Evolutionary conservation across 2,797 vertebrate genomes (phyloP).

Genomic region (Sebastes nivosus): DNA sequence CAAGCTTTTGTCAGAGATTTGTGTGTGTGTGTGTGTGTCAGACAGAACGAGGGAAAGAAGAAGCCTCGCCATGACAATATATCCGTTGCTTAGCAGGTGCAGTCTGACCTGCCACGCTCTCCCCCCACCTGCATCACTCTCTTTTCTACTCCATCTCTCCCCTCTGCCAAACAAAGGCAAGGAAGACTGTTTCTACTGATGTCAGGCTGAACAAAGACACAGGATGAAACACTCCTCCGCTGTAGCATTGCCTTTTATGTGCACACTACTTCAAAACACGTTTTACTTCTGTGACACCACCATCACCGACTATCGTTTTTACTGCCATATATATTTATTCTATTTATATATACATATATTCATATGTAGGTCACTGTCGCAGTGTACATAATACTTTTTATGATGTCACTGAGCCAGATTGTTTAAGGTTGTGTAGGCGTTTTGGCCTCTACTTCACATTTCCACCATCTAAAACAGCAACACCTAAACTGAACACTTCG

Average conservation of each 20-base stretch:
- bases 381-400: background rate
- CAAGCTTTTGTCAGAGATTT: slow-evolving; percentile 52
- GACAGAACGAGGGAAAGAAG: slow-evolving; percentile 10
- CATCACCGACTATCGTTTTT: background rate
- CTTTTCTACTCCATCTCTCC: slow-evolving; percentile 30
- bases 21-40: background rate
- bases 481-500: slow-evolving; percentile 16
- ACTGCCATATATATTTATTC: background rate
- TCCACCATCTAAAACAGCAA: slow-evolving; percentile 14
- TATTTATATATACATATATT: slow-evolving; percentile 13
- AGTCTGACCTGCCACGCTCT: slow-evolving; percentile 58
- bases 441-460: slow-evolving; percentile 7
- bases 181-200: slow-evolving; percentile 47
- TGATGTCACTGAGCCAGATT: background rate
- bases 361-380: background rate
- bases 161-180: slow-evolving; percentile 56
- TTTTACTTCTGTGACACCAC: slow-evolving; percentile 21
- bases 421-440: background rate
- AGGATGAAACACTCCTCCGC: slow-evolving; percentile 43
- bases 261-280: slow-evolving; percentile 31
- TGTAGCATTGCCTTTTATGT: slow-evolving; percentile 43
- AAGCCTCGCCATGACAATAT: slow-evolving; percentile 46
- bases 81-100: slow-evolving; percentile 72
- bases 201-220: slow-evolving; percentile 61
- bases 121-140: slow-evolving; percentile 35